Evolutionary conservation across 2,888 invertebrate species (phyloP).

Genomic region (Ormyrus thymus): DNA sequence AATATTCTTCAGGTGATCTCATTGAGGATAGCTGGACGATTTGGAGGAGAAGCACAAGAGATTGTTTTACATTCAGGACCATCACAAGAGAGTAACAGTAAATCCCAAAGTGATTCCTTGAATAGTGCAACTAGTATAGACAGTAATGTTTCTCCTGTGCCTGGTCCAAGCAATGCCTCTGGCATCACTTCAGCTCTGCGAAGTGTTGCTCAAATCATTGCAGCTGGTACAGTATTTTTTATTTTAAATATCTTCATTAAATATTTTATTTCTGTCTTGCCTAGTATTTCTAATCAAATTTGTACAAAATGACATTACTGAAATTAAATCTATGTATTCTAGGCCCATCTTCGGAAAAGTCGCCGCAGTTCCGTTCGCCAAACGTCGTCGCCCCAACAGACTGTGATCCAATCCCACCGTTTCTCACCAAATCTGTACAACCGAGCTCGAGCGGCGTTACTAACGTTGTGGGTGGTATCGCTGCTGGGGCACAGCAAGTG

Average conservation of each 20-base stretch:
- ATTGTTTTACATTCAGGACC: conserved; percentile 79
- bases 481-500: conserved; percentile 59
- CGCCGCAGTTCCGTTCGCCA: conserved; percentile 83
- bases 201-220: conserved; percentile 72
- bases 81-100: conserved; percentile 71
- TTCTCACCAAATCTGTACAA: conserved; percentile 69
- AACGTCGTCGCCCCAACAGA: conserved; percentile 93
- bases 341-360: conserved; percentile 72
- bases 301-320: no score
- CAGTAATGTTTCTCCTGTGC: conserved; percentile 68
- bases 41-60: conserved; percentile 83
- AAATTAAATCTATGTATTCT: conserved; percentile 46
- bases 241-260: background rate
- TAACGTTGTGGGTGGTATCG: conserved; percentile 64
- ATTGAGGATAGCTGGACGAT: conserved; percentile 80
- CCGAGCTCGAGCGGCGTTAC: conserved; percentile 65
- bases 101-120: conserved; percentile 67
- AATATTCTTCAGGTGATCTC: conserved; percentile 77
- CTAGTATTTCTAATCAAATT: no score
- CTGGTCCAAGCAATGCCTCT: conserved; percentile 71
- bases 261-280: background rate
- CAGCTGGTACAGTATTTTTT: conserved; percentile 65
- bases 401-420: conserved; percentile 78
- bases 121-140: conserved; percentile 64
- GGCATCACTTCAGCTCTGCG: conserved; percentile 70